Percentiles rank a stretch among this genome's conserved stretches.
Evolutionary conservation across 2,113 vertebrate species (phyloP).

Genomic region (Odontophorus gujanensis): DNA sequence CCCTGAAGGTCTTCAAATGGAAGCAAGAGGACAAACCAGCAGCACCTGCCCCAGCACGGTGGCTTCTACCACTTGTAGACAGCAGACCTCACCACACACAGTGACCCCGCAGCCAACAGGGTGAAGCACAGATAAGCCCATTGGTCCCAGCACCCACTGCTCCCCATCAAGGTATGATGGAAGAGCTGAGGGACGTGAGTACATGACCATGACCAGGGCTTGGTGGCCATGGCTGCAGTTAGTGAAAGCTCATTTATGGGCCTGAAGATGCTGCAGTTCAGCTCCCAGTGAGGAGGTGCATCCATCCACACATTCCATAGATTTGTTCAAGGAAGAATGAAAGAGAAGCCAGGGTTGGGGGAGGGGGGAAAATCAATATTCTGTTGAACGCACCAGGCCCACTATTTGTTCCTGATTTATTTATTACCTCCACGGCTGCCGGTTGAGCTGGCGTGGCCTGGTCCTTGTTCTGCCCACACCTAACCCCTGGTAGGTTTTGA

Average conservation of each 20-base stretch:
- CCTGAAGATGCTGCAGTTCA: rapidly evolving
- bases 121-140: not conserved
- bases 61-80: not conserved
- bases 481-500: not conserved
- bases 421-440: not conserved
- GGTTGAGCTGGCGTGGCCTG: not conserved
- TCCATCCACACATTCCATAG: rapidly evolving
- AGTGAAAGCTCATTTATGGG: not conserved
- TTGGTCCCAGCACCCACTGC: not conserved
- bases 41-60: not conserved
- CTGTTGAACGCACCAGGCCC: not conserved
- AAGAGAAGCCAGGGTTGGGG: not conserved
- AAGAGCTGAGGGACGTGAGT: not conserved
- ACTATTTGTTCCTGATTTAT: not conserved
- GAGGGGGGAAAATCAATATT: not conserved
- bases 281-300: not conserved
- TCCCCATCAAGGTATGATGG: not conserved
- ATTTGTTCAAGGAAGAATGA: not conserved
- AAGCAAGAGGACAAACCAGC: not conserved
- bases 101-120: not conserved
- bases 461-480: not conserved
- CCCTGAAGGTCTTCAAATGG: not conserved
- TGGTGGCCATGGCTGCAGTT: not conserved
- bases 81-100: not conserved
- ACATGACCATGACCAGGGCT: not conserved